phyloP scores from a whole-genome alignment of 2,888 invertebrate genomes.

The Hesperia comma region DNA sequence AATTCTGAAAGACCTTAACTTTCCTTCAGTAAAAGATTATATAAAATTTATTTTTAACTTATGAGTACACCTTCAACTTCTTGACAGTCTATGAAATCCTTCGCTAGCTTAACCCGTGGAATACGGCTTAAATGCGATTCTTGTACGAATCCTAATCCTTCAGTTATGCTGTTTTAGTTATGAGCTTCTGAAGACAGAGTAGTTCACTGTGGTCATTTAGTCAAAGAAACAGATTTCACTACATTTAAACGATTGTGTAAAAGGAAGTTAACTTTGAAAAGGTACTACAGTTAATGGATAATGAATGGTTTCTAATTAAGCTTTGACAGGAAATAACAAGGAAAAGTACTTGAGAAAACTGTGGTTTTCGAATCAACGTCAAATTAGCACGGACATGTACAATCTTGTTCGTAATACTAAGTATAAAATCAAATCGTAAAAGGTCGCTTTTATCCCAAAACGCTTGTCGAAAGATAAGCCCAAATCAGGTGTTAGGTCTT shows the following conservation, averaged over 20 bases:
- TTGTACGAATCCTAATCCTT: background rate
- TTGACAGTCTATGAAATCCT: too few species aligned
- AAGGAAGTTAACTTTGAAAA: background rate
- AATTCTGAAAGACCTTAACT: too few species aligned
- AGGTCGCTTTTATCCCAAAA: constrained; percentile 46
- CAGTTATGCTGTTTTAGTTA: background rate
- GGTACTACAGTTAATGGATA: constrained; percentile 3
- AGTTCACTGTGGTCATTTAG: background rate
- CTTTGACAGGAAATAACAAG: constrained; percentile 3
- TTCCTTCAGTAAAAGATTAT: too few species aligned
- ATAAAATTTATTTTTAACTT: too few species aligned
- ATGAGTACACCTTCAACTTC: too few species aligned
- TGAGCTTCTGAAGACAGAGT: background rate
- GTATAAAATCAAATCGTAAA: constrained; percentile 40
- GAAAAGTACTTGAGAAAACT: constrained; percentile 7
- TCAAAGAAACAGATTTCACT: background rate
- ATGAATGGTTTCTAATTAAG: background rate
- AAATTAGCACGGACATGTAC: background rate
- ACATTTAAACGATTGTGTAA: constrained; percentile 17
- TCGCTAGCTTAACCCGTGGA: too few species aligned
- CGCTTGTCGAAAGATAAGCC: constrained; percentile 48
- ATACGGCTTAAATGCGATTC: too few species aligned
- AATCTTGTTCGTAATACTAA: constrained; percentile 3
- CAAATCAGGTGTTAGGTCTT: constrained; percentile 44
- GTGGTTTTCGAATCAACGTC: constrained; percentile 16